Evolutionary conservation across 2,797 vertebrate genomes (phyloP).

Genomic region (Scleropages formosus): DNA sequence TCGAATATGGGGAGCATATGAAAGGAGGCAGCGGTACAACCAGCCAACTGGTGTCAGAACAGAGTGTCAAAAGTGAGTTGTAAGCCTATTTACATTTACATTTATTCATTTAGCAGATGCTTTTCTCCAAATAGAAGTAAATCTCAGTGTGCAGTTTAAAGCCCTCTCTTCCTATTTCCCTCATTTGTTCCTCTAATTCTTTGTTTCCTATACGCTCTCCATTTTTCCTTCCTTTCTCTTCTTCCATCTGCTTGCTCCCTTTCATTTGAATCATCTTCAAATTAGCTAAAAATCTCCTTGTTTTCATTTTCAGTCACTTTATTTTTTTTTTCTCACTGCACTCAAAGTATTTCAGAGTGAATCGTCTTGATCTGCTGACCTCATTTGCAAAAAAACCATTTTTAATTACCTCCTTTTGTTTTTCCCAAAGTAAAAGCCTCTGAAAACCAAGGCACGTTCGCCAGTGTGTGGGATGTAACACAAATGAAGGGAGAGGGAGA

Average conservation of each 20-base stretch:
- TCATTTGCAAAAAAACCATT: slow-evolving; percentile 15
- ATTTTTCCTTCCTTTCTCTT: neutral
- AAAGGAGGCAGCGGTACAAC: too few relatives aligned
- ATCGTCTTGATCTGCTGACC: slow-evolving; percentile 23
- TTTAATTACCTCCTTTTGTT: slow-evolving; percentile 29
- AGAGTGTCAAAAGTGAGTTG: too few relatives aligned
- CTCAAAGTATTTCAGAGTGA: slow-evolving; percentile 1
- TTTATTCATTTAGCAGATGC: too few relatives aligned
- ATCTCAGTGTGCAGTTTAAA: too few relatives aligned
- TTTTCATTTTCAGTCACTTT: neutral
- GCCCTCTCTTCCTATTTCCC: too few relatives aligned
- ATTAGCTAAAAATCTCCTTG: neutral
- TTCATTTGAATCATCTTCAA: neutral
- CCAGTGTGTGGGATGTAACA: slow-evolving; percentile 40
- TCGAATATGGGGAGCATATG: slow-evolving; percentile 12
- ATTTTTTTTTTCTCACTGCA: neutral
- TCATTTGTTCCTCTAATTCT: neutral
- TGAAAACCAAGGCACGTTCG: slow-evolving; percentile 18
- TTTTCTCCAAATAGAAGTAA: too few relatives aligned
- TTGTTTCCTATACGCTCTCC: neutral
- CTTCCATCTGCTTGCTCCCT: neutral
- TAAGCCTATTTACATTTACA: neutral
- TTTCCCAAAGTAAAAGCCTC: slow-evolving; percentile 24
- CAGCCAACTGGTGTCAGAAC: too few relatives aligned
- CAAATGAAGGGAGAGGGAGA: slow-evolving; percentile 22